These are phyloP conservation scores for Palaemon carinicauda DNA, from an alignment of 1,140 invertebrate species.

Conservation along the genomic window DNA sequence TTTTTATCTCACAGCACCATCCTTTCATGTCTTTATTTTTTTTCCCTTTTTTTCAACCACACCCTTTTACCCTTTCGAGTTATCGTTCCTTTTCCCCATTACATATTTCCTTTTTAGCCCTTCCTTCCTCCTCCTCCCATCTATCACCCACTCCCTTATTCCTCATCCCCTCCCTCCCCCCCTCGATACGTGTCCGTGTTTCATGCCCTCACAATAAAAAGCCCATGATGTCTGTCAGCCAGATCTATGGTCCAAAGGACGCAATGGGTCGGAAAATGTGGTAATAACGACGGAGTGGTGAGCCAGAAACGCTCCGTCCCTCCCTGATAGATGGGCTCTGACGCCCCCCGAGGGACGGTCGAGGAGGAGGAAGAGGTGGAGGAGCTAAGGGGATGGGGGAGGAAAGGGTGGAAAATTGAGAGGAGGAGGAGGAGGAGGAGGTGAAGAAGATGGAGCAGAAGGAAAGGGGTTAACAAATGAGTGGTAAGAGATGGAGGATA, in stretches of 20 bases:
- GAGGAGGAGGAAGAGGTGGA: background rate
- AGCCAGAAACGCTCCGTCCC: constrained; percentile 11
- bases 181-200: background rate
- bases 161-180: background rate
- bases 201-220: constrained; percentile 17
- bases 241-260: constrained; percentile 18
- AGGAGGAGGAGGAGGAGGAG: background rate
- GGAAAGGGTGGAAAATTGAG: background rate
- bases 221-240: constrained; percentile 21
- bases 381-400: background rate
- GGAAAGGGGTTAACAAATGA: background rate
- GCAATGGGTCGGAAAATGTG: constrained; percentile 33
- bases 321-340: constrained; percentile 11
- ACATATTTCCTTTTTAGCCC: background rate
- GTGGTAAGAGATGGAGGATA: no score
- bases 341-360: background rate
- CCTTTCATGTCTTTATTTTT: background rate
- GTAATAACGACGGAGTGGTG: constrained; percentile 23
- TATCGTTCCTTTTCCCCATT: background rate
- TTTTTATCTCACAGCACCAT: background rate
- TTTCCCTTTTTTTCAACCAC: background rate
- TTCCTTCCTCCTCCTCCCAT: background rate
- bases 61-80: background rate
- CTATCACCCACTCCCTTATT: background rate
- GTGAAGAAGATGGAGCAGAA: background rate